Evolutionary conservation across 2,888 invertebrate genomes (phyloP).

Genomic region (Drosophila mayaguana): DNA sequence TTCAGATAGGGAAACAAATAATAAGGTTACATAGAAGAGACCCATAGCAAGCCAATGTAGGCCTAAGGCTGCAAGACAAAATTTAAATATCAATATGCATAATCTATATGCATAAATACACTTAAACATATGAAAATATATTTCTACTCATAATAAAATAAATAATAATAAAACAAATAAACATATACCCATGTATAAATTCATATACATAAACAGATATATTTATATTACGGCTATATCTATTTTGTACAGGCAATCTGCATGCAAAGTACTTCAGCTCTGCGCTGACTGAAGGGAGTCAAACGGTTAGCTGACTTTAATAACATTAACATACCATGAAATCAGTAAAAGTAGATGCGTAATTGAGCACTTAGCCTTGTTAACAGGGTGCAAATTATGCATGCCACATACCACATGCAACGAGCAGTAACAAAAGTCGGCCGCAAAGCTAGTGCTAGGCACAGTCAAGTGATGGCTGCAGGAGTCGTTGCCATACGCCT

Average conservation of each 20-base stretch:
- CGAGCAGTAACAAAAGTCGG: background rate
- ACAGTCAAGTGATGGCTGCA: conserved; percentile 48
- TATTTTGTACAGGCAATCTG: too few relatives aligned
- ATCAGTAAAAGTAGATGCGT: conserved; percentile 4
- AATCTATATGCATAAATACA: too few relatives aligned
- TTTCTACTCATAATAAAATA: too few relatives aligned
- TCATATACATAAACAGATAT: background rate
- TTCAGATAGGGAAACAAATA: too few relatives aligned
- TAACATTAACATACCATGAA: background rate
- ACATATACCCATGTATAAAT: too few relatives aligned
- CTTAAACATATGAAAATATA: too few relatives aligned
- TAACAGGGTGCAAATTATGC: conserved; percentile 20
- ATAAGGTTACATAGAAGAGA: too few relatives aligned
- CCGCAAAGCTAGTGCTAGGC: background rate
- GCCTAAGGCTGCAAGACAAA: too few relatives aligned
- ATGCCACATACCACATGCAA: background rate
- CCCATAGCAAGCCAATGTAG: too few relatives aligned
- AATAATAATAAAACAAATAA: too few relatives aligned
- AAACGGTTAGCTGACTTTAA: background rate
- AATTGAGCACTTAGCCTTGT: conserved; percentile 13
- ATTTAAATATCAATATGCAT: too few relatives aligned
- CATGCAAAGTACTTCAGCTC: background rate
- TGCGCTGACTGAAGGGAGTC: background rate
- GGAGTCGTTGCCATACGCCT: conserved; percentile 25
- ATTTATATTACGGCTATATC: background rate